Evolutionary conservation across 1,140 invertebrate species (phyloP).

Genomic region (Bathynomus jamesi): DNA sequence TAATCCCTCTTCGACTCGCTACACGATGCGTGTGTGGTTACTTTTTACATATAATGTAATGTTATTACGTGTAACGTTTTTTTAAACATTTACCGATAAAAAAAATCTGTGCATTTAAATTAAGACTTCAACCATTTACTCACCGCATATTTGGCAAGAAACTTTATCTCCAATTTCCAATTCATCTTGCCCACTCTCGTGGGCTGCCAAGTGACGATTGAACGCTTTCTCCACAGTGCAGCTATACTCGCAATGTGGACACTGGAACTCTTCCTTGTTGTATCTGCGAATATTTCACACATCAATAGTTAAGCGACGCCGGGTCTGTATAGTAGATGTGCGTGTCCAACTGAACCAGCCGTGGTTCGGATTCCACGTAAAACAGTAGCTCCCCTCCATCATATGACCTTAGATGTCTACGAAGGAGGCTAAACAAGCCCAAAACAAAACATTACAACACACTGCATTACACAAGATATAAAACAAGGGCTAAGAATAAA

Average conservation of each 20-base stretch:
- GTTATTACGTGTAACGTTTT: too few relatives aligned
- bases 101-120: not conserved
- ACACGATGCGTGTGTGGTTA: too few relatives aligned
- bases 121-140: conserved; percentile 14
- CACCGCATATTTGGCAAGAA: conserved; percentile 34
- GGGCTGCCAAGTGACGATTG: conserved; percentile 39
- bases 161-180: conserved; percentile 8
- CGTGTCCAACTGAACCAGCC: not conserved
- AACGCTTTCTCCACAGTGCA: conserved; percentile 41
- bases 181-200: conserved; percentile 20
- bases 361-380: not conserved
- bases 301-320: not conserved
- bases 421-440: not conserved
- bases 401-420: not conserved
- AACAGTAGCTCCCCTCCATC: not conserved
- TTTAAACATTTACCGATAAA: not conserved
- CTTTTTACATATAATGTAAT: too few relatives aligned
- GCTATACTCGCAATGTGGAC: conserved; percentile 39
- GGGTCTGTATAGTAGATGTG: not conserved
- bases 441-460: not conserved
- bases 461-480: not conserved
- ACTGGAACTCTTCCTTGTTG: conserved; percentile 40
- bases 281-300: conserved; percentile 18
- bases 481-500: too few relatives aligned
- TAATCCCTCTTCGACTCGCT: too few relatives aligned